Conservation (phyloP, 2,888 invertebrate species). For the Eupeodes luniger region DNA sequence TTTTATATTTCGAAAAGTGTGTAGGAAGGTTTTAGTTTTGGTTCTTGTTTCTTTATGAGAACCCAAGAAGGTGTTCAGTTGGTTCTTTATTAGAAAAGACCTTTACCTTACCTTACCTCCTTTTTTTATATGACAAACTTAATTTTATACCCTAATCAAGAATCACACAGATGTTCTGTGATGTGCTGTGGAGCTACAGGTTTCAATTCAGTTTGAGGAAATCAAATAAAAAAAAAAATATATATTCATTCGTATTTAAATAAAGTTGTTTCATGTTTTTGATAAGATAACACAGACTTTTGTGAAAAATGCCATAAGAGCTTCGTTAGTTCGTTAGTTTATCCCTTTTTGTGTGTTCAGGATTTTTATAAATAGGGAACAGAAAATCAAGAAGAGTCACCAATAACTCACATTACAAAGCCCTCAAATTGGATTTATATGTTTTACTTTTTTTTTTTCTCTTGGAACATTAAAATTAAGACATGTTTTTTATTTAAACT, state of each 20-base stretch:
- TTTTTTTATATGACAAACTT: background rate
- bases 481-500: background rate
- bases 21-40: slow-evolving; percentile 7
- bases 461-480: background rate
- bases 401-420: slow-evolving; percentile 8
- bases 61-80: slow-evolving; percentile 9
- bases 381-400: slow-evolving; percentile 18
- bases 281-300: slow-evolving; percentile 58
- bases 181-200: background rate
- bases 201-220: background rate
- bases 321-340: slow-evolving; percentile 16
- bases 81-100: slow-evolving; percentile 16
- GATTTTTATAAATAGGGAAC: background rate
- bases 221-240: slow-evolving; percentile 19
- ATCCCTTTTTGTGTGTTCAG: background rate
- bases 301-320: background rate
- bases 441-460: background rate
- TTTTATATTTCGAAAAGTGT: background rate
- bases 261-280: slow-evolving; percentile 68
- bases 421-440: background rate
- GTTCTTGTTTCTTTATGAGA: slow-evolving; percentile 20
- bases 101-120: background rate
- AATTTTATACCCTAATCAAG: background rate
- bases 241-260: slow-evolving; percentile 24
- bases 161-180: background rate